These are phyloP conservation scores for Bursaphelenchus mucronatus DNA, from an alignment of 1,140 invertebrate genomes.

Conservation along the genomic window DNA sequence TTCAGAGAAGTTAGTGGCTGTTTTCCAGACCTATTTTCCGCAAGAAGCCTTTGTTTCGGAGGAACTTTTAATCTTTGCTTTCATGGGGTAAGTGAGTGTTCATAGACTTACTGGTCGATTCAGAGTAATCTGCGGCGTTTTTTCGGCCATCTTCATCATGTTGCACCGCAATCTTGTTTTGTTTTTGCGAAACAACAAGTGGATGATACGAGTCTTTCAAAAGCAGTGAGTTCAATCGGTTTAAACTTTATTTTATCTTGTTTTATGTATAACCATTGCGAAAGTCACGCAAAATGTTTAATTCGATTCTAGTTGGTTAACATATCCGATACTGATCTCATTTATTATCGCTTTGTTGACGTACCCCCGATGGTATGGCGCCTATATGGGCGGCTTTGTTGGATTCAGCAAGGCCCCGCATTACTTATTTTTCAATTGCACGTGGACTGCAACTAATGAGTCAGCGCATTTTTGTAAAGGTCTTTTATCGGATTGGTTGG, in stretches of 20 bases:
- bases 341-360: constrained; percentile 76
- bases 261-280: no score
- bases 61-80: constrained; percentile 85
- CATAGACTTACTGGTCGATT: constrained; percentile 17
- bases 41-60: constrained; percentile 93
- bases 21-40: constrained; percentile 85
- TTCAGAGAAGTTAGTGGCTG: constrained; percentile 84
- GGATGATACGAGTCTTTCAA: constrained; percentile 84
- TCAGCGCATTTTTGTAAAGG: not conserved
- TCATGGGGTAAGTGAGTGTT: constrained; percentile 73
- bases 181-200: constrained; percentile 87
- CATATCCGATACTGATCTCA: constrained; percentile 81
- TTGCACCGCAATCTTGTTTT: constrained; percentile 86
- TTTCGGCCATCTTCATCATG: constrained; percentile 86
- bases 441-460: not conserved
- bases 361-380: constrained; percentile 78
- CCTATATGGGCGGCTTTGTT: constrained; percentile 78
- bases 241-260: no score
- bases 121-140: constrained; percentile 78
- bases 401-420: not conserved
- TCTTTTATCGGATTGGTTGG: not conserved
- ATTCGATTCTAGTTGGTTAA: constrained; percentile 71
- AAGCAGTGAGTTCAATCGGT: constrained; percentile 74
- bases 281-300: no score
- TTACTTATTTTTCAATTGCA: constrained; percentile 16